Evolutionary conservation across 1,140 invertebrate species (phyloP).

Genomic region (Grapholita molesta): DNA sequence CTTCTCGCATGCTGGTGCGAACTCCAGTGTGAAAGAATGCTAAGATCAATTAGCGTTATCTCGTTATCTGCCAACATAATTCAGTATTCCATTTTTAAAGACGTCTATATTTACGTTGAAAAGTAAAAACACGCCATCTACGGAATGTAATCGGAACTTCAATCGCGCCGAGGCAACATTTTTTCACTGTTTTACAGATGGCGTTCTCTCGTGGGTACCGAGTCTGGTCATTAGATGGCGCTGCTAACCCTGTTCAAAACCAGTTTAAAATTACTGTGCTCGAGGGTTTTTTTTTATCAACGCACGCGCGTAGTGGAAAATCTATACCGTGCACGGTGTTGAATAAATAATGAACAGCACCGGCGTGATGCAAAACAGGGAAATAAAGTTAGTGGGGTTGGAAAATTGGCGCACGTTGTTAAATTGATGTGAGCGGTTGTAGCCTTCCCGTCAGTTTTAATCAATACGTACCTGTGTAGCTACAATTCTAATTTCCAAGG

Average conservation of each 20-base stretch:
- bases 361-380: conserved; percentile 10
- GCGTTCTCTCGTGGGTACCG: background rate
- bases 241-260: conserved; percentile 8
- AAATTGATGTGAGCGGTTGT: background rate
- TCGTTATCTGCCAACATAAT: background rate
- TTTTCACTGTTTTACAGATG: background rate
- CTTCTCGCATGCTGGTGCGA: background rate
- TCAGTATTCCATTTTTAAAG: background rate
- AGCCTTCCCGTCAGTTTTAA: background rate
- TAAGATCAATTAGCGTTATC: background rate
- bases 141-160: background rate
- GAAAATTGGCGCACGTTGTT: background rate
- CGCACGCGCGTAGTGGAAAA: conserved; percentile 12
- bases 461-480: background rate
- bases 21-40: background rate
- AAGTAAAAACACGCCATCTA: conserved; percentile 9
- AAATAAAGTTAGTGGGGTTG: background rate
- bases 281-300: background rate
- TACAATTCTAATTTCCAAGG: background rate
- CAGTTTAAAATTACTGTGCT: background rate
- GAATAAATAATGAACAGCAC: conserved; percentile 8
- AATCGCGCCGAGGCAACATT: background rate
- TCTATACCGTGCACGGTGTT: conserved; percentile 1
- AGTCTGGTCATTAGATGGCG: conserved; percentile 2
- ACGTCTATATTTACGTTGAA: background rate